Evolutionary conservation across 2,113 vertebrate species (phyloP).

Genomic region (Romanogobio albipinnatus): DNA sequence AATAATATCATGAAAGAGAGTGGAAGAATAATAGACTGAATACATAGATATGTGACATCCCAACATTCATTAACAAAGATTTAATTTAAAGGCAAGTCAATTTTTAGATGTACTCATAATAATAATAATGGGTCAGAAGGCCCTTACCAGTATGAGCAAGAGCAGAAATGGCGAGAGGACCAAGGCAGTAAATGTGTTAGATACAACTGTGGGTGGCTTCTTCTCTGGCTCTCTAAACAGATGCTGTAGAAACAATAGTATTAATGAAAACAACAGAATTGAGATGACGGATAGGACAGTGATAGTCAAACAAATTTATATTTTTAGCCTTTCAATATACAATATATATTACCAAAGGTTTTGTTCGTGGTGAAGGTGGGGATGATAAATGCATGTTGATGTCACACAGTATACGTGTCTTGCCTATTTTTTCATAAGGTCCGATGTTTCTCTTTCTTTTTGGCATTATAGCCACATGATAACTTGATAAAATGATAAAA

Average conservation of each 20-base stretch:
- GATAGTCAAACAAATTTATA: neutral
- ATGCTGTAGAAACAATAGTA: conserved; percentile 79
- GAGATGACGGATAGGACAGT: neutral
- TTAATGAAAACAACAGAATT: neutral
- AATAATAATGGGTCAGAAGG: neutral
- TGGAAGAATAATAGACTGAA: neutral
- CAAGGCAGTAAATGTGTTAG: conserved; percentile 92
- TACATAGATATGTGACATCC: neutral
- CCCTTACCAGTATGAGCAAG: conserved; percentile 91
- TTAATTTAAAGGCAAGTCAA: neutral
- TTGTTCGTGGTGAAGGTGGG: no score
- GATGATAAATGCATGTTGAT: no score
- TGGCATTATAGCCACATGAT: no score
- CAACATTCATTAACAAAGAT: neutral
- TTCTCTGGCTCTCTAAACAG: conserved; percentile 98
- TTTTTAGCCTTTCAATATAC: neutral
- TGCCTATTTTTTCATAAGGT: no score
- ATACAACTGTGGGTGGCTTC: conserved; percentile 93
- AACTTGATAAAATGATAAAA: no score
- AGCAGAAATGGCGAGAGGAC: conserved; percentile 91
- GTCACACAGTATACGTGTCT: no score
- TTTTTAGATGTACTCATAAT: neutral
- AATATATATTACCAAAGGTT: no score
- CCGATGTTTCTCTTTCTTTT: no score
- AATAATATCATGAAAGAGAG: conserved; percentile 36